These are phyloP conservation scores for Glossophaga mutica DNA, from an alignment of 2,797 vertebrate genomes.

Conservation along the genomic window DNA sequence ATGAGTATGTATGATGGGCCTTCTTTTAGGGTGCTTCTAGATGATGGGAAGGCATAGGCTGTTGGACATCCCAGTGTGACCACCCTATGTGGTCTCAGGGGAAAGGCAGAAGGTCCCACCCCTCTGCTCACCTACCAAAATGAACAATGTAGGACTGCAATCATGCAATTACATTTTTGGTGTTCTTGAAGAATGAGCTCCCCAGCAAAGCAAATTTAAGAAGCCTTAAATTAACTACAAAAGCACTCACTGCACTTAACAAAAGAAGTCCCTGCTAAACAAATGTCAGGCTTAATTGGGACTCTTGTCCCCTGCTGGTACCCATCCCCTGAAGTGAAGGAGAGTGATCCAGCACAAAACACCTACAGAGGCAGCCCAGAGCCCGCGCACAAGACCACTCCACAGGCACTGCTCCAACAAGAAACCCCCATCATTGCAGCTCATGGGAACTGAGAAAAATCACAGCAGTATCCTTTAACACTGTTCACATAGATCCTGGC, in stretches of 20 bases:
- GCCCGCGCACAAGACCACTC: neutral
- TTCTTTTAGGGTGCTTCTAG: neutral
- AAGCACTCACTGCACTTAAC: constrained; percentile 26
- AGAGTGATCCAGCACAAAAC: neutral
- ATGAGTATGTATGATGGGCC: neutral
- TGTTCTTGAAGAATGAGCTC: neutral
- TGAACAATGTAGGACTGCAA: neutral
- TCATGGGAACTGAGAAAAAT: neutral
- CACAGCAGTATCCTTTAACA: constrained; percentile 12
- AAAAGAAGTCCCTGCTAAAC: neutral
- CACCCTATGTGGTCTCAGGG: neutral
- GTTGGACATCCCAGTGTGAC: neutral
- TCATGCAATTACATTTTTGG: neutral
- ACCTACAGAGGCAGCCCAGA: neutral
- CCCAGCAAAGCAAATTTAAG: constrained; percentile 38
- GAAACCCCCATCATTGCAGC: neutral
- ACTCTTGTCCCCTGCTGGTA: neutral
- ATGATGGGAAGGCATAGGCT: neutral
- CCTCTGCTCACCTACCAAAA: neutral
- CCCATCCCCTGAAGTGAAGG: neutral
- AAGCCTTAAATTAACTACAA: neutral
- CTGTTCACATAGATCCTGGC: constrained; percentile 44
- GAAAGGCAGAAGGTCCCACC: neutral
- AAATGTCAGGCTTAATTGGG: neutral
- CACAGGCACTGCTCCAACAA: neutral